phyloP scores from a whole-genome alignment of 2,113 vertebrate genomes.

The Pseudopipra pipra region DNA sequence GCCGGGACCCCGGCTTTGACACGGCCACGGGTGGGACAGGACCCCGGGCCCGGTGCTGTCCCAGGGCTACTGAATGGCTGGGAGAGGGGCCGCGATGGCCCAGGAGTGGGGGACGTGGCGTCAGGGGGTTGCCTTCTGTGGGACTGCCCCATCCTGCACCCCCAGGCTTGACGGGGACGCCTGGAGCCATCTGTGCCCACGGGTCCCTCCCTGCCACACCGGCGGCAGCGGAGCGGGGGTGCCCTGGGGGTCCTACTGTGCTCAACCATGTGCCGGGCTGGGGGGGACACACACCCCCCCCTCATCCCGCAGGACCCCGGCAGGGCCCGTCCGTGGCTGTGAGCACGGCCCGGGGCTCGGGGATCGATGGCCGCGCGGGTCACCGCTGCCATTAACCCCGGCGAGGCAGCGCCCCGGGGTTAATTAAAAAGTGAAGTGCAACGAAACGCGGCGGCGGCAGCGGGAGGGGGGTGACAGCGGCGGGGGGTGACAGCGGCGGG shows the following conservation, averaged over 20 bases:
- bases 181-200: background rate
- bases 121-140: fast-evolving
- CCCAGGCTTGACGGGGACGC: background rate
- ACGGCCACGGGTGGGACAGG: background rate
- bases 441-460: background rate
- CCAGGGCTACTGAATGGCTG: fast-evolving
- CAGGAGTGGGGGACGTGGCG: fast-evolving
- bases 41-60: background rate
- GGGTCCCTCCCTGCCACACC: fast-evolving
- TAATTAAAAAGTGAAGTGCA: slow-evolving; percentile 70
- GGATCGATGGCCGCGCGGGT: slow-evolving; percentile 52
- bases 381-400: slow-evolving; percentile 61
- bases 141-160: background rate
- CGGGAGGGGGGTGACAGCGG: background rate
- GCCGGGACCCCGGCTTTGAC: background rate
- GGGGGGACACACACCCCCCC: background rate
- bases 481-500: background rate
- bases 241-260: background rate
- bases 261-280: background rate
- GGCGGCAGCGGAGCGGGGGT: background rate
- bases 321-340: background rate
- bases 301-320: background rate
- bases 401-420: slow-evolving; percentile 35
- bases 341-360: background rate
- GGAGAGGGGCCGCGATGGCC: background rate